A percentile compares a stretch with the other conserved stretches of the same genome.
phyloP scores from a whole-genome alignment of 2,113 vertebrate genomes.

The Macquaria australasica region DNA sequence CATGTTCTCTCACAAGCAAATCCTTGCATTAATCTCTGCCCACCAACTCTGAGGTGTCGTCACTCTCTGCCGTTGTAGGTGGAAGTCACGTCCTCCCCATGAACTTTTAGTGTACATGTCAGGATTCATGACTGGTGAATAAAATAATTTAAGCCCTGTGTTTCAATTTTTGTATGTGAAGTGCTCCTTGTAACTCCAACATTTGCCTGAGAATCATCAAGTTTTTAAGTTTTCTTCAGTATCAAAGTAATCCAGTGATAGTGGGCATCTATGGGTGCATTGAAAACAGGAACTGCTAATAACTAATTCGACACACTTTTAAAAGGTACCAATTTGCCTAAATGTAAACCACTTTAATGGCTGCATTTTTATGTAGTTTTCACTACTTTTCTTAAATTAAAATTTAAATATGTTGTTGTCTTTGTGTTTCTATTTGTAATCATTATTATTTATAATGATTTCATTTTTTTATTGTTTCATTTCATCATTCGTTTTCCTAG shows the following conservation, averaged over 20 bases:
- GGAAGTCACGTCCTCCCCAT: constrained; percentile 11
- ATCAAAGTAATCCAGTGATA: too few species aligned
- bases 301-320: too few species aligned
- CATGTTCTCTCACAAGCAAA: constrained; percentile 60
- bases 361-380: too few species aligned
- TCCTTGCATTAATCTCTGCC: constrained; percentile 57
- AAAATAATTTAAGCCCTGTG: not conserved
- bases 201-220: too few species aligned
- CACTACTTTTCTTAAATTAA: not conserved
- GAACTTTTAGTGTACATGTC: constrained; percentile 16
- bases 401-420: not conserved
- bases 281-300: too few species aligned
- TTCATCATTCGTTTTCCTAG: too few species aligned
- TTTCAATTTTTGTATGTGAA: not conserved
- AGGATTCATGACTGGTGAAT: not conserved
- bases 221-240: too few species aligned
- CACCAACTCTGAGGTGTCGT: constrained; percentile 39
- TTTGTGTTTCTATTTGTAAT: not conserved
- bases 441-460: not conserved
- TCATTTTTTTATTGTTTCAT: too few species aligned
- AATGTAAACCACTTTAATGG: too few species aligned
- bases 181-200: too few species aligned
- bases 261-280: too few species aligned
- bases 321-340: too few species aligned
- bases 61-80: constrained; percentile 19